Base-by-base conservation (phyloP, 2,797 vertebrate species). In the Tragopan temminckii region DNA sequence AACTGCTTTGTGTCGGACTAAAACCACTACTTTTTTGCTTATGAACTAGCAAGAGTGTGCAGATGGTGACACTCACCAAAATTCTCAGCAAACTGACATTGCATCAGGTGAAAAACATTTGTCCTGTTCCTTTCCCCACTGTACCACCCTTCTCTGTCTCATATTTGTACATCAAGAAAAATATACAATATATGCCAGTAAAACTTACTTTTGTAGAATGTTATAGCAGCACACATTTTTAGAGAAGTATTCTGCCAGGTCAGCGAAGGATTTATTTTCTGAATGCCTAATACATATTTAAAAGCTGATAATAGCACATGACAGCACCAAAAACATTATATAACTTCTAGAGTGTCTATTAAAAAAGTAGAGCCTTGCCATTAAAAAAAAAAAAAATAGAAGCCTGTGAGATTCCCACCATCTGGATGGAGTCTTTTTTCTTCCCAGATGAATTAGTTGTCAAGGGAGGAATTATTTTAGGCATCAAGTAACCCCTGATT, bases 401-500 rank as follows among this genome's bases (percentile, higher is more conserved):
- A 94, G 88, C 53, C 88, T 88, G 80, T 88, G 87, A 93, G 95
- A 95, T 94, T 96, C 93, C 87, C 89, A 95, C 95, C 96, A 95
- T 96, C 94, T 95, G 96, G 92, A 96, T 72, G 92, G 95, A 96
- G 94, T 94, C 91, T 88, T 94, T 96, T 95, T 96, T 95, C 95
- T 94, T 91, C 93, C 92, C 94, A 95, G 91, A 95, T 96, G 95
- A 96, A 96, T 96, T 95, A 91, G 91, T 96, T 95, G 94, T 95
- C 93, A 96, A 76, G 94, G 92, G 72, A 95, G 88, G 88, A 96
- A 90, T 92, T 87, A 92, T 95, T 95, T 95, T 93, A 92, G 85
- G 89, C 88, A 94, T 94, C 93, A 33, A 74, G 59, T 96, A 94
- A 93, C 94, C 89, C 70, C 87, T 86, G 87, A 74, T 55, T 87